A percentile compares a stretch with the other conserved stretches of the same genome.
These are phyloP conservation scores for Cyprinodon diabolis DNA, from an alignment of 2,797 vertebrate species.

Conservation along the genomic window DNA sequence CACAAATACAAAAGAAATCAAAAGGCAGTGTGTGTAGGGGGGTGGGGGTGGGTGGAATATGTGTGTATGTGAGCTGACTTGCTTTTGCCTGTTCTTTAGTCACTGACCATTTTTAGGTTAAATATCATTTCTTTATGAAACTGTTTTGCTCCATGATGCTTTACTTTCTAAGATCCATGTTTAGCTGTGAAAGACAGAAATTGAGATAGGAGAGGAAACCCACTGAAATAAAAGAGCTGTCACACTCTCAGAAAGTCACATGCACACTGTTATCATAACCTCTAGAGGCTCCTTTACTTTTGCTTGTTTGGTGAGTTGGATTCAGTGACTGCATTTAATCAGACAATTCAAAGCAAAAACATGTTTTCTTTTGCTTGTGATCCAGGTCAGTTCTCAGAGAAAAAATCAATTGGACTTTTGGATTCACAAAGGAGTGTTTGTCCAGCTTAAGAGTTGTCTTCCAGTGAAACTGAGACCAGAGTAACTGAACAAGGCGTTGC, in stretches of 20 bases:
- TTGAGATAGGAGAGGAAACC: conserved; percentile 31
- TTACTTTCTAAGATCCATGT: neutral
- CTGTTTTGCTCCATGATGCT: conserved; percentile 23
- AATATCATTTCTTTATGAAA: conserved; percentile 12
- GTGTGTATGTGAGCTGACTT: too few relatives aligned
- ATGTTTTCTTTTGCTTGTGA: neutral
- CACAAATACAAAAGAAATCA: too few relatives aligned
- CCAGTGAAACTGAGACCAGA: conserved; percentile 64
- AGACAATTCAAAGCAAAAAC: neutral
- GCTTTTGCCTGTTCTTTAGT: neutral
- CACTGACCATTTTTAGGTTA: conserved; percentile 24
- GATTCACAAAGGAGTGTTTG: conserved; percentile 23
- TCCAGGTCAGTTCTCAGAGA: conserved; percentile 1
- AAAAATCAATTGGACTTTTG: conserved; percentile 6
- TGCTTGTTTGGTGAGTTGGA: neutral
- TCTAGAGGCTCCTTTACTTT: conserved; percentile 17
- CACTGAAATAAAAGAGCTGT: neutral
- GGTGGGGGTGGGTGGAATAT: too few relatives aligned
- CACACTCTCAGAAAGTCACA: neutral
- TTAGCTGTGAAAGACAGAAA: conserved; percentile 14
- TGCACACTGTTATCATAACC: conserved; percentile 24
- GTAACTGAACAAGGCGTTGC: conserved; percentile 63
- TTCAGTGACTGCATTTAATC: neutral
- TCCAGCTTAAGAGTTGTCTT: conserved; percentile 22
- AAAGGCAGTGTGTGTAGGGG: neutral